phyloP scores from a whole-genome alignment of 2,888 invertebrate genomes.

The Parnassius orleans region DNA sequence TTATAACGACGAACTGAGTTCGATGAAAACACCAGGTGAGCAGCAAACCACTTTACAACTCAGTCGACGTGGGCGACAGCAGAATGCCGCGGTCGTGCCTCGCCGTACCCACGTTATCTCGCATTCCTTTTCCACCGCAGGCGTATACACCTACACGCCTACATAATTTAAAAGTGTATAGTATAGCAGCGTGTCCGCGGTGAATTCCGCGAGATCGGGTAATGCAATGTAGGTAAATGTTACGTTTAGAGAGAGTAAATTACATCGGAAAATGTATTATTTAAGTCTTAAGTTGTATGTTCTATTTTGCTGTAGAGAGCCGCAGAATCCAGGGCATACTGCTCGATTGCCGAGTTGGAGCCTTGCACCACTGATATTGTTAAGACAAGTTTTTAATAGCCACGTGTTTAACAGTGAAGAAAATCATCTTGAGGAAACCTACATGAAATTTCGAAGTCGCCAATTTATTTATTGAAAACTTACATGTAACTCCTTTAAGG shows the following conservation, averaged over 20 bases:
- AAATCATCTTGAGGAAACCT: no score
- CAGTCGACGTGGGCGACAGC: constrained; percentile 5
- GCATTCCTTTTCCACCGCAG: constrained; percentile 4
- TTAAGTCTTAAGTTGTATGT: no score
- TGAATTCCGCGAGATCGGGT: background rate
- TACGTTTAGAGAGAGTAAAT: background rate
- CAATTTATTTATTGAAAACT: no score
- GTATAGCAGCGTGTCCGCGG: background rate
- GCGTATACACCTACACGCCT: constrained; percentile 4
- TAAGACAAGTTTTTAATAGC: no score
- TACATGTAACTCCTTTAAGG: no score
- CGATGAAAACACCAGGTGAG: background rate
- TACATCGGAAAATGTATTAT: no score
- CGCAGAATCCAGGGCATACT: no score
- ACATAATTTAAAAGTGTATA: background rate
- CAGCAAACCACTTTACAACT: background rate
- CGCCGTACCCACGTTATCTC: constrained; percentile 5
- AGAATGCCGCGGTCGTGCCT: constrained; percentile 6
- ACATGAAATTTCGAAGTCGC: no score
- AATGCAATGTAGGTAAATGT: background rate
- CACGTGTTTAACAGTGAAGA: no score
- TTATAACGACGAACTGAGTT: background rate
- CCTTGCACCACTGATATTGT: no score
- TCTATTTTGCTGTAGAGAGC: no score
- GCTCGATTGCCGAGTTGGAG: no score